These are phyloP conservation scores for Callocephalon fimbriatum DNA, from an alignment of 2,113 vertebrate species.

Conservation along the genomic window DNA sequence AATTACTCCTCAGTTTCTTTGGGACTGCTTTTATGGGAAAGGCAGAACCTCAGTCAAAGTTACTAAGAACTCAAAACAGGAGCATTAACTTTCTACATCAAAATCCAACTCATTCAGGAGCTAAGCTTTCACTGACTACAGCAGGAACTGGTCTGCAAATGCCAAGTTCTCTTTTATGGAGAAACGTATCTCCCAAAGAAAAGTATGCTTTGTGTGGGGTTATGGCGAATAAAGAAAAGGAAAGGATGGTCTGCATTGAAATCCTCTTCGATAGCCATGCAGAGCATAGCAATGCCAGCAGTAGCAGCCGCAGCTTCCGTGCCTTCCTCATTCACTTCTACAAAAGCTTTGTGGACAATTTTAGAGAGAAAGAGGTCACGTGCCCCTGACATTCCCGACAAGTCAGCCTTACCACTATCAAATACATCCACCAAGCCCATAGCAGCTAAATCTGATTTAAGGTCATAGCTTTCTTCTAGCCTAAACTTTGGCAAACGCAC, in stretches of 20 bases:
- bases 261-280: constrained; percentile 75
- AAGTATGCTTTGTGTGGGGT: constrained; percentile 80
- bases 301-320: constrained; percentile 92
- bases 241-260: constrained; percentile 91
- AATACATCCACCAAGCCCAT: constrained; percentile 89
- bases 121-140: not conserved
- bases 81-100: not conserved
- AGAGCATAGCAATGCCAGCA: constrained; percentile 62
- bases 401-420: constrained; percentile 75
- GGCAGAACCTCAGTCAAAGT: not conserved
- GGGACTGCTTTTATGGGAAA: not conserved
- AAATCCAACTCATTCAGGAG: not conserved
- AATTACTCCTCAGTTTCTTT: not conserved
- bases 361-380: constrained; percentile 85
- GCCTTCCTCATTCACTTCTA: constrained; percentile 95
- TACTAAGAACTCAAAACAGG: not conserved
- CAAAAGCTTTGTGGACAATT: constrained; percentile 89
- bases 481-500: constrained; percentile 89
- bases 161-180: constrained; percentile 37
- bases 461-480: constrained; percentile 85
- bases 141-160: not conserved
- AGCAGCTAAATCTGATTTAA: constrained; percentile 75
- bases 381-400: constrained; percentile 87
- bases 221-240: constrained; percentile 91
- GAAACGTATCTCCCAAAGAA: constrained; percentile 85